phyloP scores from a whole-genome alignment of 1,140 invertebrate species.

The Gerris buenoi region DNA sequence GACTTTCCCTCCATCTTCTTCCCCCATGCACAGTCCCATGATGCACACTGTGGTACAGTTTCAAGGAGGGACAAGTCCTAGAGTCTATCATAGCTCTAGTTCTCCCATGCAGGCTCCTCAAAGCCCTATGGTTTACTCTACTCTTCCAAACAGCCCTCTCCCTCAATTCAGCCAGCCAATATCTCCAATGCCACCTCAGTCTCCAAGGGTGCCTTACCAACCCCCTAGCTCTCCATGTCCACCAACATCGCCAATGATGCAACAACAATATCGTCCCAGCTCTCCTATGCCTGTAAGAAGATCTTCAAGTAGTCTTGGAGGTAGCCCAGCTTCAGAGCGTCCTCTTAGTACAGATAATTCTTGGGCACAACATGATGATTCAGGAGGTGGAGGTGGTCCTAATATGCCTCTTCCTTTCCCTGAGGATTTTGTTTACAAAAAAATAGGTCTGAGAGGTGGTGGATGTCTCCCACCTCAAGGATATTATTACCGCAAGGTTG shows the following conservation, averaged over 20 bases:
- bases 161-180: conserved; percentile 30
- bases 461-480: conserved; percentile 32
- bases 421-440: conserved; percentile 33
- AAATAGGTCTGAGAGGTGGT: conserved; percentile 43
- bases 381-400: conserved; percentile 23
- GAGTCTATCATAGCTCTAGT: conserved; percentile 14
- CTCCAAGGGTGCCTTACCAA: conserved; percentile 24
- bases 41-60: conserved; percentile 31
- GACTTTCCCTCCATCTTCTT: conserved; percentile 28
- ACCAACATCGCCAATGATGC: conserved; percentile 43
- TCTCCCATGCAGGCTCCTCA: conserved; percentile 16
- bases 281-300: conserved; percentile 35
- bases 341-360: conserved; percentile 42
- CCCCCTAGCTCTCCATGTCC: conserved; percentile 38
- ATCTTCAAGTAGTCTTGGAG: conserved; percentile 34
- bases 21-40: conserved; percentile 36
- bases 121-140: conserved; percentile 20
- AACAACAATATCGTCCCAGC: conserved; percentile 28
- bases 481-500: conserved; percentile 40
- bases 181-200: conserved; percentile 29
- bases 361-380: conserved; percentile 29
- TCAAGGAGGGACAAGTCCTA: conserved; percentile 32
- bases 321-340: conserved; percentile 37
- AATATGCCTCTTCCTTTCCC: conserved; percentile 23
- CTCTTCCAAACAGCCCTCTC: conserved; percentile 32